Evolutionary conservation across 1,140 invertebrate species (phyloP), one percentile per base, ranked within the genome.

Genomic region (Anoplophora glabripennis): DNA sequence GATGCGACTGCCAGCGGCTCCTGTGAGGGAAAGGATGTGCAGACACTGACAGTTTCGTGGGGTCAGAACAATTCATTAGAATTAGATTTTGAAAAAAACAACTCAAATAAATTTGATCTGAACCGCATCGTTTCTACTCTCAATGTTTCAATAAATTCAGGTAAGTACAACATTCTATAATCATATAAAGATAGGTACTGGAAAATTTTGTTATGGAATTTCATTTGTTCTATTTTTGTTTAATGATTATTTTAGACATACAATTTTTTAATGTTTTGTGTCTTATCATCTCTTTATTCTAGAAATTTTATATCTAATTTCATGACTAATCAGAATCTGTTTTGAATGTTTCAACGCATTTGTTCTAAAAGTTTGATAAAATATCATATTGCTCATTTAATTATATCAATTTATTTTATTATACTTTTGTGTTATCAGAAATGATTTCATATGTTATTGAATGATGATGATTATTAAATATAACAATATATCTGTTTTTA

Each of bases 21-120:
- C 44, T 84, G 82, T 69, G 73, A 57, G 2, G 60, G 53, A 2
- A 72, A 75, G 14, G 79, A 84, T 65, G 75, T 68, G 57, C 59
- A 84, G 7, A 74, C 46, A 7, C 45, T 84, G n/a, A 62, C n/a
- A n/a, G n/a, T n/a, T n/a, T n/a, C 63, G 51, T 84, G 82, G 81
- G 64, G 47, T 28, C 57, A 46, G 14, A 59, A 55, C 14, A 67
- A 64, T 44, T 72, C 62, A 41, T 56, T 66, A 1, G 41, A 36
- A 37, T 64, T 84, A 8, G 66, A 75, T 54, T 85, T 83, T 66
- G 57, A 69, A 65, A 81, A 80, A 54, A 69, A 69, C 5, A 80
- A 42, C 58, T 11, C 77, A 34, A 66, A 63, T 63, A 21, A 63
- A 40, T 47, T 57, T 56, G 15, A 55, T 40, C 47, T 15, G 53